phyloP scores from a whole-genome alignment of 2,113 vertebrate species.

The Tetrax tetrax region DNA sequence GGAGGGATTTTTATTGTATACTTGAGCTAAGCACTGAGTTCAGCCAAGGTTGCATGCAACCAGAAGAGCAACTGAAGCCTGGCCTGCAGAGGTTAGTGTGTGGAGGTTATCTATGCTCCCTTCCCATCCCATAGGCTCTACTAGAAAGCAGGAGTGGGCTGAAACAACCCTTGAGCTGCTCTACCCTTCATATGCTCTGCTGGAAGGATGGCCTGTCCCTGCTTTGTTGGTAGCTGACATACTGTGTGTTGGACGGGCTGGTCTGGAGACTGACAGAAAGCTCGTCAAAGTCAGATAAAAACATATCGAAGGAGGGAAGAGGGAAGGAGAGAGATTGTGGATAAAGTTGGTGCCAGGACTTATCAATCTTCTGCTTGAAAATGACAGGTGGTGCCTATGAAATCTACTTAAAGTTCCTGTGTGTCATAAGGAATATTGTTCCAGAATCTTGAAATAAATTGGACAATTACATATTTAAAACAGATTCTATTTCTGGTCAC shows the following conservation, averaged over 20 bases:
- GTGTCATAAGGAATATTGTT: slow-evolving; percentile 2
- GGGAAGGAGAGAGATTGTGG: background rate
- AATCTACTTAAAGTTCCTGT: background rate
- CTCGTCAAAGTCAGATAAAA: background rate
- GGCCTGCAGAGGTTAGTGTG: accelerated
- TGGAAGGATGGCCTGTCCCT: background rate
- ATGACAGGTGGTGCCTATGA: background rate
- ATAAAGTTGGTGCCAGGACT: background rate
- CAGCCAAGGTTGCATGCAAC: background rate
- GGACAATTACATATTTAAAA: slow-evolving; percentile 46
- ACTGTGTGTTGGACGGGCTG: accelerated
- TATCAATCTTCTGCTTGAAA: background rate
- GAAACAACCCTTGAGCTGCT: background rate
- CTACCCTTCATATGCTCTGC: background rate
- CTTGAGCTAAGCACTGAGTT: background rate
- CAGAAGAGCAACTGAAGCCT: background rate
- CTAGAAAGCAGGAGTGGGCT: background rate
- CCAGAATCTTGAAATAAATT: slow-evolving; percentile 35
- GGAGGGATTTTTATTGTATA: background rate
- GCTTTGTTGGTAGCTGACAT: background rate
- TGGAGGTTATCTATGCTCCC: background rate
- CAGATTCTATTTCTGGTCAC: slow-evolving; percentile 17
- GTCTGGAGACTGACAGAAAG: background rate
- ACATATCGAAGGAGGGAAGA: background rate
- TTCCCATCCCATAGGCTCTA: background rate